Conservation (phyloP, 2,113 vertebrate genomes). For the Spilogale gracilis region DNA sequence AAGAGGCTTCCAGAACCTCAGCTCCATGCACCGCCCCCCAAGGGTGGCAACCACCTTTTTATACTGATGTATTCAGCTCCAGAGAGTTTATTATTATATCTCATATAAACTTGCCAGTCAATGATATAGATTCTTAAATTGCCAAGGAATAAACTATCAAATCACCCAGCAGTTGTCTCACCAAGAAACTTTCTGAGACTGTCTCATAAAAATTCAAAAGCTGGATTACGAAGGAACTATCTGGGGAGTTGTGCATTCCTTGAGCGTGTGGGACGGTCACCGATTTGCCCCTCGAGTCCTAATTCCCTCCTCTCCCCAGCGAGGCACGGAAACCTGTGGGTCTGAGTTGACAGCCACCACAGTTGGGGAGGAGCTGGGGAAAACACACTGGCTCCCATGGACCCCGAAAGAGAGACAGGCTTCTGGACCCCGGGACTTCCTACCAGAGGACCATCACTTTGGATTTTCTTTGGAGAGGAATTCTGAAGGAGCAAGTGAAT, state of each 20-base stretch:
- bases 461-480: neutral
- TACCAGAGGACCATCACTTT: neutral
- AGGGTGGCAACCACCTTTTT: conserved; percentile 43
- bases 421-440: neutral
- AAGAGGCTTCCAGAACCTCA: neutral
- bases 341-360: neutral
- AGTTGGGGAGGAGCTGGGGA: neutral
- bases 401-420: neutral
- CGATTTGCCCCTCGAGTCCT: neutral
- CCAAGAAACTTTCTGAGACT: conserved; percentile 56
- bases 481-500: neutral
- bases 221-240: neutral
- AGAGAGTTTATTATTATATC: conserved; percentile 67
- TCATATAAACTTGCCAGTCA: conserved; percentile 64
- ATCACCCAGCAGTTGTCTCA: conserved; percentile 75
- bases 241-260: neutral
- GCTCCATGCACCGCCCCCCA: neutral
- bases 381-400: neutral
- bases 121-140: conserved; percentile 73
- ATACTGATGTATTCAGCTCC: conserved; percentile 66
- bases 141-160: conserved; percentile 67
- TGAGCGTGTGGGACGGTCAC: neutral
- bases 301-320: neutral
- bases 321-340: neutral
- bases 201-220: conserved; percentile 72